Percentiles rank a stretch among this genome's conserved stretches.
Conservation (phyloP, 2,888 invertebrate species). For the Dermolepida albohirtum region DNA sequence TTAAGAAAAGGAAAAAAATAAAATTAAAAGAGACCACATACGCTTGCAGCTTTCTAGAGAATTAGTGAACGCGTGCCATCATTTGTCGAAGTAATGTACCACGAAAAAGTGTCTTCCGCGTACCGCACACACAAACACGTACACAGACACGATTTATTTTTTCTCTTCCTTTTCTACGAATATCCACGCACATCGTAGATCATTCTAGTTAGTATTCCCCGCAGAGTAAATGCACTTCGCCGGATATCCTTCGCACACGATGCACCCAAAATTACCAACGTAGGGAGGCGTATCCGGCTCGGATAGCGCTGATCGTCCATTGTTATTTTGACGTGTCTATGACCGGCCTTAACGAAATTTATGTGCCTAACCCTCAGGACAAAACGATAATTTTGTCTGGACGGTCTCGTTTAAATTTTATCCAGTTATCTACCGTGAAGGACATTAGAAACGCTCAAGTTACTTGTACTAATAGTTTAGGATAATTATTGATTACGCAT, state of each 20-base stretch:
- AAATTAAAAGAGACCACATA: no score
- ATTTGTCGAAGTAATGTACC: conserved; percentile 21
- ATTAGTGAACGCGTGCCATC: conserved; percentile 23
- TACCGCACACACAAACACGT: not conserved
- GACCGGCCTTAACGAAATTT: conserved; percentile 37
- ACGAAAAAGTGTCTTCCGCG: conserved; percentile 13
- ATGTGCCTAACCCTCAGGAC: conserved; percentile 26
- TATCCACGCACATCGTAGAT: conserved; percentile 34
- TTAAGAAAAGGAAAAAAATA: no score
- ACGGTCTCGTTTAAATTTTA: conserved; percentile 27
- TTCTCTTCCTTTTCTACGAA: conserved; percentile 18
- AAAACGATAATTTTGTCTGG: conserved; percentile 15
- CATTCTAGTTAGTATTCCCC: conserved; percentile 48
- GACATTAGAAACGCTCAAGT: not conserved
- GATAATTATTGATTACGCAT: not conserved
- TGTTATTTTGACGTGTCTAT: conserved; percentile 39
- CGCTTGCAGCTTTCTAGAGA: not conserved
- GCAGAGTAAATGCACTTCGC: conserved; percentile 47
- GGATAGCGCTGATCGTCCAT: conserved; percentile 39
- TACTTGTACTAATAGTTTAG: not conserved
- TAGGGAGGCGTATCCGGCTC: conserved; percentile 51
- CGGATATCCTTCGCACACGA: conserved; percentile 55
- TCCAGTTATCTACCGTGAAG: conserved; percentile 7
- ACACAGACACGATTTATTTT: conserved; percentile 25
- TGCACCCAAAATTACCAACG: conserved; percentile 51